phyloP scores from a whole-genome alignment of 2,797 vertebrate genomes.

The Pipistrellus pipistrellus region DNA sequence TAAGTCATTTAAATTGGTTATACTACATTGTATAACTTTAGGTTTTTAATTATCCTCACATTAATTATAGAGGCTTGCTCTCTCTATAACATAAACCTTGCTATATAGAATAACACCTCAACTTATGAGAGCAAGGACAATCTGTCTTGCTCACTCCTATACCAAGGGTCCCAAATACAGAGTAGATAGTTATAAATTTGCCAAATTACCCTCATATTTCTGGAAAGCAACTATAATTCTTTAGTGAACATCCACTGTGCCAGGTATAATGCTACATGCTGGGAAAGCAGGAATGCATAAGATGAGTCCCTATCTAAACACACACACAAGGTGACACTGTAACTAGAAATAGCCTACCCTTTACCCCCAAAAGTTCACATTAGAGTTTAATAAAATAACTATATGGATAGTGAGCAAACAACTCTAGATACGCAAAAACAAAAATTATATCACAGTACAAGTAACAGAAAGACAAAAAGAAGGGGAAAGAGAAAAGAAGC shows the following conservation, averaged over 20 bases:
- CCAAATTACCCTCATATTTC: not conserved
- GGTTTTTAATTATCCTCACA: not conserved
- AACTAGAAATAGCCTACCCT: not conserved
- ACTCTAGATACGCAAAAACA: not conserved
- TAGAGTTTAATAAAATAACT: not conserved
- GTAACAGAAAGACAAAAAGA: not conserved
- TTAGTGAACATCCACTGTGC: not conserved
- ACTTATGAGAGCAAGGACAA: not conserved
- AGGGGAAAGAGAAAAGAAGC: not conserved
- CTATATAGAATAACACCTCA: not conserved
- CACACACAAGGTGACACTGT: not conserved
- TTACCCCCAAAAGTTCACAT: not conserved
- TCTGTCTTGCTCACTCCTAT: not conserved
- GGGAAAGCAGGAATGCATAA: not conserved
- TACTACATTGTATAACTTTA: not conserved
- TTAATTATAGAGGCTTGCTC: not conserved
- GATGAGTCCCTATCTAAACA: not conserved
- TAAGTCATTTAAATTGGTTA: not conserved
- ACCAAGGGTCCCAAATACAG: not conserved
- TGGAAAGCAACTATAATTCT: not conserved
- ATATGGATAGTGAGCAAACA: not conserved
- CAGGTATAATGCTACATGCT: not conserved
- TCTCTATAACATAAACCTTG: not conserved
- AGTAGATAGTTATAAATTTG: not conserved
- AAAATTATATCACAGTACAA: conserved; percentile 7